Conservation (phyloP, 30 jellyfish, hydroid and myxozoan species). For the Chrysaora quinquecirrha region DNA sequence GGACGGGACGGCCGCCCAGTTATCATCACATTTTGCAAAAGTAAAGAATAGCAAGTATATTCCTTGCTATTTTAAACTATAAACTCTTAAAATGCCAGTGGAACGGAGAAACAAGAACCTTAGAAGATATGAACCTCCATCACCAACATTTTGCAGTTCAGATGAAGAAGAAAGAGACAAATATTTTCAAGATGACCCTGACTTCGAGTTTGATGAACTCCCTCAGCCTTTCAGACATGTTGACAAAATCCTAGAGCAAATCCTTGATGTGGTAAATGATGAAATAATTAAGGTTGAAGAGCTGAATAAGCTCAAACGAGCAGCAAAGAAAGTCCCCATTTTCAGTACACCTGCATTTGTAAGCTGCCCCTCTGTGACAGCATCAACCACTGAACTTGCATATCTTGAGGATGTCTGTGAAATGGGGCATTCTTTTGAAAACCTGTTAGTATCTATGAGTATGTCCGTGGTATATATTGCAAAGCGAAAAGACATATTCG, state of each 20-base stretch:
- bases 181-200: conserved; percentile 46
- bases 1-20: too few relatives aligned
- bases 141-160: conserved; percentile 61
- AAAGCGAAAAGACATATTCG: conserved; percentile 1
- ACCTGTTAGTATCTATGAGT: conserved; percentile 9
- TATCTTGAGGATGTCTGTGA: neutral
- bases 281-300: conserved; percentile 39
- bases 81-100: neutral
- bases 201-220: conserved; percentile 54
- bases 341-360: conserved; percentile 7
- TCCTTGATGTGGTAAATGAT: conserved; percentile 21
- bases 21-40: too few relatives aligned
- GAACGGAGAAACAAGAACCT: neutral
- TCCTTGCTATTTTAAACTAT: too few relatives aligned
- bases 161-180: conserved; percentile 48
- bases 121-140: conserved; percentile 50
- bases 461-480: conserved; percentile 21
- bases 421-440: conserved; percentile 6
- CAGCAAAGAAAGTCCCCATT: conserved; percentile 19
- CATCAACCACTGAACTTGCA: neutral
- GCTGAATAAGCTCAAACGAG: conserved; percentile 5
- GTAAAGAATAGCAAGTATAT: too few relatives aligned
- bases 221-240: conserved; percentile 53
- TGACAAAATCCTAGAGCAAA: conserved; percentile 21
- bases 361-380: conserved; percentile 5